A percentile compares a stretch with the other conserved stretches of the same genome.
Conservation (phyloP, 2,113 vertebrate species). For the Misgurnus anguillicaudatus region DNA sequence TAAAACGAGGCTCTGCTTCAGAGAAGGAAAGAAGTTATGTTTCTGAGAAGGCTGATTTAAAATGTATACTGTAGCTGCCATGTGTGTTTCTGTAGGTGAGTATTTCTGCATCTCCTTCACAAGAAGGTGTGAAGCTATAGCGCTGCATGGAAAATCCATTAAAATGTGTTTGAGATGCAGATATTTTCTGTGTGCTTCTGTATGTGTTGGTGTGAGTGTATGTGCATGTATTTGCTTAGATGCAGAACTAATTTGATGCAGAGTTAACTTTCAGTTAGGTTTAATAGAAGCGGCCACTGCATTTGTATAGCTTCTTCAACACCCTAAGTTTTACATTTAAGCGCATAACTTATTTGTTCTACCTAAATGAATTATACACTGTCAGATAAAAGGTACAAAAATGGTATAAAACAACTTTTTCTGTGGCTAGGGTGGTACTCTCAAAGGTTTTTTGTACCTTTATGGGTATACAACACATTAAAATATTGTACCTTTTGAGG, state of each 20-base stretch:
- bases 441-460: no score
- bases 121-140: conserved; percentile 40
- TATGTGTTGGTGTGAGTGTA: conserved; percentile 33
- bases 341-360: no score
- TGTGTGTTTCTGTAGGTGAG: conserved; percentile 54
- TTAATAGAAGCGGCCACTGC: background rate
- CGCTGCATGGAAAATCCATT: conserved; percentile 54
- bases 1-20: conserved; percentile 53
- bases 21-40: conserved; percentile 41
- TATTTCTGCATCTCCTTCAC: conserved; percentile 43
- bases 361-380: no score
- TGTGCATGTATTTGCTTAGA: conserved; percentile 56
- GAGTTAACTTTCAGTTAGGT: conserved; percentile 33
- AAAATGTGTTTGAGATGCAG: conserved; percentile 57
- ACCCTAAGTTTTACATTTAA: no score
- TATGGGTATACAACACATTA: no score
- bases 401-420: no score
- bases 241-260: conserved; percentile 24
- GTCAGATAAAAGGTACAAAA: no score
- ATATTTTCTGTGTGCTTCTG: background rate
- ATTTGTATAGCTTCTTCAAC: background rate
- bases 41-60: conserved; percentile 54
- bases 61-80: conserved; percentile 45
- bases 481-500: no score
- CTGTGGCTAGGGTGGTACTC: no score